Evolutionary conservation across 1,140 invertebrate species (phyloP).

Genomic region (Ostrea denselamellosa): DNA sequence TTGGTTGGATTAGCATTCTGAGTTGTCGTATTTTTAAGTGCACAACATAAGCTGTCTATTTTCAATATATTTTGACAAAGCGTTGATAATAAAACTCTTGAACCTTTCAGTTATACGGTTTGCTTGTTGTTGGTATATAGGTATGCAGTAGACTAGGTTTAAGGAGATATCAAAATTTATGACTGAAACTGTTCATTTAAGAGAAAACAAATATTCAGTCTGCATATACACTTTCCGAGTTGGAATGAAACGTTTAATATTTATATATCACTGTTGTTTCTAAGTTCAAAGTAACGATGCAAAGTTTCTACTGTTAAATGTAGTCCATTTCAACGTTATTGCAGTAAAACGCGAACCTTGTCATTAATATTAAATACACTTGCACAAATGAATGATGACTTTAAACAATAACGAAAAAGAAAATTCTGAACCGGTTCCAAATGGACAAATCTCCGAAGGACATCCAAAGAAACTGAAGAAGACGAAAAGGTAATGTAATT

Average conservation of each 20-base stretch:
- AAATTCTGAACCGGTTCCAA: neutral
- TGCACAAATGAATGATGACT: neutral
- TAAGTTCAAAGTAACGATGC: too few species aligned
- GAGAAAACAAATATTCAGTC: neutral
- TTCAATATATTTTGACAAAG: neutral
- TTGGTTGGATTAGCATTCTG: too few species aligned
- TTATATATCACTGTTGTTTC: too few species aligned
- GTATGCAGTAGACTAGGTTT: neutral
- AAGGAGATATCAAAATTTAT: constrained; percentile 1
- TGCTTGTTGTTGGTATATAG: neutral
- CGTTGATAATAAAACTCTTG: constrained; percentile 27
- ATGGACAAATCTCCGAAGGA: neutral
- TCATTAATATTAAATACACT: neutral
- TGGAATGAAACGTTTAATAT: neutral
- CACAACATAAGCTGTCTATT: neutral
- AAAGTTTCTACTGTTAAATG: too few species aligned
- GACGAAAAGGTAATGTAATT: neutral
- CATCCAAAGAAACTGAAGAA: neutral
- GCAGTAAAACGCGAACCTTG: neutral
- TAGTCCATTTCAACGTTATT: too few species aligned
- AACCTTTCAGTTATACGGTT: neutral
- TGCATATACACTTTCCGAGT: constrained; percentile 1
- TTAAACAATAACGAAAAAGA: constrained; percentile 18
- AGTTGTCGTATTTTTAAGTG: neutral
- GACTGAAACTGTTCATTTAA: constrained; percentile 8